Evolutionary conservation across 2,888 invertebrate genomes (phyloP).

Genomic region (Hyposoter dolosus): DNA sequence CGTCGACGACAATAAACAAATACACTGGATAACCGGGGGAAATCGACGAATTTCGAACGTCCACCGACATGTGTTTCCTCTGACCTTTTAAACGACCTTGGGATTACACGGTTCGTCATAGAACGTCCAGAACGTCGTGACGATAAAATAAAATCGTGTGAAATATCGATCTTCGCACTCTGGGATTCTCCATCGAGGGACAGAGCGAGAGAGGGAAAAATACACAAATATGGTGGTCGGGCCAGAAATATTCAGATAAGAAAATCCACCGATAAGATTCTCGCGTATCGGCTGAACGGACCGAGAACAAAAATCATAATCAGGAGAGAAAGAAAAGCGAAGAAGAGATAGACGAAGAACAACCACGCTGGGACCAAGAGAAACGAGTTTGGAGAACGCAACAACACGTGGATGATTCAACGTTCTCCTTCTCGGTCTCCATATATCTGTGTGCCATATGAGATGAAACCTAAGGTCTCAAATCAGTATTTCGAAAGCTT

Average conservation of each 20-base stretch:
- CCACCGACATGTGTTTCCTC: neutral
- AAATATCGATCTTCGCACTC: slow-evolving; percentile 15
- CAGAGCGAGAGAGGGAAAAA: neutral
- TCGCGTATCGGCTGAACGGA: neutral
- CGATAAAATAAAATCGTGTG: neutral
- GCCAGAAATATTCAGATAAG: slow-evolving; percentile 25
- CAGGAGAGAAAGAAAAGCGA: slow-evolving; percentile 15
- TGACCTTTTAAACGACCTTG: slow-evolving; percentile 12
- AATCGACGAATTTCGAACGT: neutral
- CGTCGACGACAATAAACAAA: slow-evolving; percentile 3
- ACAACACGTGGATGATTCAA: slow-evolving; percentile 27
- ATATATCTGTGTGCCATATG: slow-evolving; percentile 29
- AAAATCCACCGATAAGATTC: slow-evolving; percentile 53
- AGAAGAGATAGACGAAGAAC: slow-evolving; percentile 10
- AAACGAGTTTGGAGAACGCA: slow-evolving; percentile 39
- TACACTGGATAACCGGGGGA: neutral
- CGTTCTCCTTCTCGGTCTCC: neutral
- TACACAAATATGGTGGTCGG: slow-evolving; percentile 16
- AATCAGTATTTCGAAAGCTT: slow-evolving; percentile 42
- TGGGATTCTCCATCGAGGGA: neutral
- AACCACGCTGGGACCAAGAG: slow-evolving; percentile 38
- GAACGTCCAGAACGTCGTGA: neutral
- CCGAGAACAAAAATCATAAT: neutral
- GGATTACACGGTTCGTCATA: neutral
- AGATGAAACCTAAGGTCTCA: neutral